These are phyloP conservation scores for Stegodyphus dumicola DNA, from an alignment of 1,140 invertebrate species.

Conservation along the genomic window DNA sequence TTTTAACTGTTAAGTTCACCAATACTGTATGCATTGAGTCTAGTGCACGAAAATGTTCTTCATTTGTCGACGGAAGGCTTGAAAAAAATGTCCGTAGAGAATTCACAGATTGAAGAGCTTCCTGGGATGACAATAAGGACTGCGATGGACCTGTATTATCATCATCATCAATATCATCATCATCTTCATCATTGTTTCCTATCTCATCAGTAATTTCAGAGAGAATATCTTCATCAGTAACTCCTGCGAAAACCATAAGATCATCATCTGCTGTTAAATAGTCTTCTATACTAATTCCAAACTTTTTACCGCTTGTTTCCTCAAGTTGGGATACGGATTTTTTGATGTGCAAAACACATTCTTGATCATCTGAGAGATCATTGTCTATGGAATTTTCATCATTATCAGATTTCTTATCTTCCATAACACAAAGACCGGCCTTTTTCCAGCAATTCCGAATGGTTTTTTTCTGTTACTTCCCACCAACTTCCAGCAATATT, in stretches of 20 bases:
- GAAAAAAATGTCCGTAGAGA: slow-evolving; percentile 13
- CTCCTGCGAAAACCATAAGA: too few species aligned
- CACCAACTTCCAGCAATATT: neutral
- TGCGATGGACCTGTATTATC: slow-evolving; percentile 1
- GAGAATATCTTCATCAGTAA: too few species aligned
- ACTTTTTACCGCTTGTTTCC: slow-evolving; percentile 6
- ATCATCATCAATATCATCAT: neutral
- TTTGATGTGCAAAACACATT: neutral
- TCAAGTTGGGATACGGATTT: slow-evolving; percentile 12
- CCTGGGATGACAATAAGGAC: slow-evolving; percentile 8
- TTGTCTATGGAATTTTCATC: too few species aligned
- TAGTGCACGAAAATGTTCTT: too few species aligned
- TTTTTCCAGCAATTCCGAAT: too few species aligned
- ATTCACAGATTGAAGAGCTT: slow-evolving; percentile 4
- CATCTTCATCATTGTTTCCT: neutral
- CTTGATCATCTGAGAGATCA: too few species aligned
- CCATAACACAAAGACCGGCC: too few species aligned
- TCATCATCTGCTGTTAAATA: neutral
- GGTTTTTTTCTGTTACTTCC: too few species aligned
- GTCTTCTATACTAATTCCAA: slow-evolving; percentile 1
- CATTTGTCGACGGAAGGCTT: neutral
- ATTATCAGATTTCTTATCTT: too few species aligned
- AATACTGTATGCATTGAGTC: too few species aligned
- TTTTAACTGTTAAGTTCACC: too few species aligned
- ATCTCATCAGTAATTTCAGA: too few species aligned